Evolutionary conservation across 2,888 invertebrate species (phyloP).

Genomic region (Diaperis boleti): DNA sequence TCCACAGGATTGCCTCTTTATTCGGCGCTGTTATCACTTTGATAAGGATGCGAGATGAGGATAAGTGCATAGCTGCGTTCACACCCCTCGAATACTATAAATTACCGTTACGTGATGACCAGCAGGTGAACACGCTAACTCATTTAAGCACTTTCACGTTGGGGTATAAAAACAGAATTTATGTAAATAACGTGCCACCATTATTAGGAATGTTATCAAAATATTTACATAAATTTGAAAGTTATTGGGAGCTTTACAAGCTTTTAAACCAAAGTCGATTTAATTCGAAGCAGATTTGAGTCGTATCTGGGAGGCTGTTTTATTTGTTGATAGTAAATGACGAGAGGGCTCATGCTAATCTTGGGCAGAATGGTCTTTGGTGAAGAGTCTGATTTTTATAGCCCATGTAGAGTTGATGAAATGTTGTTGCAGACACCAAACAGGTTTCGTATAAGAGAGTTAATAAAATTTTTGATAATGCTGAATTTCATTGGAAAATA

Average conservation of each 20-base stretch:
- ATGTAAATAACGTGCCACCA: conserved; percentile 41
- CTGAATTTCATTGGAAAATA: too few relatives aligned
- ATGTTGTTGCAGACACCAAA: too few relatives aligned
- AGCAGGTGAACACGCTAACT: conserved; percentile 37
- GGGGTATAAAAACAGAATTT: conserved; percentile 39
- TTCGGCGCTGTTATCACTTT: conserved; percentile 49
- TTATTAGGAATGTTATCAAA: conserved; percentile 40
- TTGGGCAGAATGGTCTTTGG: too few relatives aligned
- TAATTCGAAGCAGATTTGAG: conserved; percentile 7
- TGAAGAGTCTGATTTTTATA: too few relatives aligned
- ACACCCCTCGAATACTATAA: conserved; percentile 48
- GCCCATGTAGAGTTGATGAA: too few relatives aligned
- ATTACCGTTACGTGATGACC: conserved; percentile 39
- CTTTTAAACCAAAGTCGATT: conserved; percentile 22
- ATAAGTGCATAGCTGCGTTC: conserved; percentile 53
- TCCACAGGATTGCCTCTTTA: conserved; percentile 52
- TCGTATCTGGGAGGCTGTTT: too few relatives aligned
- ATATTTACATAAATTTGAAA: conserved; percentile 45
- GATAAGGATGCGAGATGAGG: conserved; percentile 49
- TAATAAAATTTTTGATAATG: too few relatives aligned
- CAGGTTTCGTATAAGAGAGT: too few relatives aligned
- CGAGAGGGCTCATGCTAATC: too few relatives aligned
- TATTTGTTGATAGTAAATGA: too few relatives aligned
- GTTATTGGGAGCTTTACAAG: conserved; percentile 35
- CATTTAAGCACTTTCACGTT: conserved; percentile 37